Conservation (phyloP, 2,797 vertebrate genomes). For the Pelobates cultripes region DNA sequence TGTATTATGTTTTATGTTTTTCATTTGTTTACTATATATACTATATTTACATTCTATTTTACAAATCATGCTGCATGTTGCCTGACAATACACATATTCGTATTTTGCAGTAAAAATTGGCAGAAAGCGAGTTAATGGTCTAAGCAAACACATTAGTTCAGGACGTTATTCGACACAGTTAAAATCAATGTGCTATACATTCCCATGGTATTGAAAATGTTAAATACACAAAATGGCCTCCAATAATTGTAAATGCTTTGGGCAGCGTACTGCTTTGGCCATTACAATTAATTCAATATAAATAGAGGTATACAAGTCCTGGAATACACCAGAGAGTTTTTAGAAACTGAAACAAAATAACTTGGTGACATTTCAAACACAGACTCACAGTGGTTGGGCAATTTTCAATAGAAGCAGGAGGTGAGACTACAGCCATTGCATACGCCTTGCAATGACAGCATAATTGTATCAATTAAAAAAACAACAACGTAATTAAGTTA, state of each 20-base stretch:
- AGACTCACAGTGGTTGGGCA: slow-evolving; percentile 8
- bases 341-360: not conserved
- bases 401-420: slow-evolving; percentile 48
- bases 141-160: too few relatives aligned
- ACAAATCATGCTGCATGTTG: too few relatives aligned
- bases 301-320: not conserved
- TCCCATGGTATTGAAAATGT: not conserved
- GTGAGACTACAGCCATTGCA: slow-evolving; percentile 56
- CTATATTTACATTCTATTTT: too few relatives aligned
- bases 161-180: too few relatives aligned
- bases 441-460: slow-evolving; percentile 59
- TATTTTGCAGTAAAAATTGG: too few relatives aligned
- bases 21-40: too few relatives aligned
- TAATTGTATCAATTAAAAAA: slow-evolving; percentile 64
- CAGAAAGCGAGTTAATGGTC: too few relatives aligned
- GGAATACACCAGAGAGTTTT: not conserved
- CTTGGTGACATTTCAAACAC: not conserved
- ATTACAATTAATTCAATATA: not conserved
- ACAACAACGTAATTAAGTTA: slow-evolving; percentile 64
- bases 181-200: not conserved
- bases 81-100: too few relatives aligned
- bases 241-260: not conserved
- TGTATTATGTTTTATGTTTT: too few relatives aligned
- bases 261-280: not conserved
- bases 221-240: not conserved